Evolutionary conservation across 2,888 invertebrate species (phyloP).

Genomic region (Ischnura elegans): DNA sequence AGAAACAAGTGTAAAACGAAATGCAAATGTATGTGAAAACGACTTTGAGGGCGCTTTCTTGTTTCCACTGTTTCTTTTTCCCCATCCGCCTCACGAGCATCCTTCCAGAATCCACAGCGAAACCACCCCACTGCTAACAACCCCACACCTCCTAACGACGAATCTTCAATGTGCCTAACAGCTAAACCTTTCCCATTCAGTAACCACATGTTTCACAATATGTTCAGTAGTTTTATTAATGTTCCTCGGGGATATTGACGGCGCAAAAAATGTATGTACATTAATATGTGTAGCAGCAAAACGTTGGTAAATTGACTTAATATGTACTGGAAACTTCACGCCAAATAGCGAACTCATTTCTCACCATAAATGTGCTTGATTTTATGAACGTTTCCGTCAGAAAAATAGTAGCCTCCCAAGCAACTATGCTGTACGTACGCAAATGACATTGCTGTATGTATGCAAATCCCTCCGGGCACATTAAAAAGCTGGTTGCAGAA

Average conservation of each 20-base stretch:
- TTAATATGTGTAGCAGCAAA: too few relatives aligned
- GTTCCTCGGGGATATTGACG: neutral
- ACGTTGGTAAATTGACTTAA: neutral
- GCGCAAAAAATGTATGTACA: neutral
- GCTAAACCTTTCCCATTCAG: neutral
- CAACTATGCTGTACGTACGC: too few relatives aligned
- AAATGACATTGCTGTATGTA: neutral
- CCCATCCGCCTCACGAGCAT: neutral
- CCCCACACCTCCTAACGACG: neutral
- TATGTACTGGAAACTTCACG: neutral
- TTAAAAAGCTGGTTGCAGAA: neutral
- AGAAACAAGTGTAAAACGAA: too few relatives aligned
- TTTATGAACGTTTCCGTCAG: too few relatives aligned
- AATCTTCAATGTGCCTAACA: neutral
- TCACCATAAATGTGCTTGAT: too few relatives aligned
- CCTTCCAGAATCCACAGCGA: neutral
- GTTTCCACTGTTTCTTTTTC: slow-evolving; percentile 49
- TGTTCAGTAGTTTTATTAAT: neutral
- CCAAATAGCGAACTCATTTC: too few relatives aligned
- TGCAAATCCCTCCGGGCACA: neutral
- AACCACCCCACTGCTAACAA: neutral
- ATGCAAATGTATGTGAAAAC: too few relatives aligned
- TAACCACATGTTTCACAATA: neutral
- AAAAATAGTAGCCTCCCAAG: too few relatives aligned
- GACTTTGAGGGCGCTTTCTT: slow-evolving; percentile 63